Evolutionary conservation across 2,888 invertebrate species (phyloP).

Genomic region (Mellilla xanthometata): DNA sequence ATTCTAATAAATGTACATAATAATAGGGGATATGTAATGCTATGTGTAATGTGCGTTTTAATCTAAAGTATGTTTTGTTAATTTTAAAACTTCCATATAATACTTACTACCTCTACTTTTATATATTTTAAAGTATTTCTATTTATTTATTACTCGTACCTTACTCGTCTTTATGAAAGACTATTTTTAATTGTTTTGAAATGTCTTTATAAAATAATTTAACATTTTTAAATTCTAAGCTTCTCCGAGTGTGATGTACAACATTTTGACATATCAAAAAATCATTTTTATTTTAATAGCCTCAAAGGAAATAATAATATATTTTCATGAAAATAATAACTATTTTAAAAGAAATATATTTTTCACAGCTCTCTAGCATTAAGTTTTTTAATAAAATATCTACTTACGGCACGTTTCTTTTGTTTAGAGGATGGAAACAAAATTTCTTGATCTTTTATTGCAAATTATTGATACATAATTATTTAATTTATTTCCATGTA

Average conservation of each 20-base stretch:
- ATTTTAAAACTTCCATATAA: constrained; percentile 35
- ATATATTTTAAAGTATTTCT: constrained; percentile 20
- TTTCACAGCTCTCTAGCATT: constrained; percentile 42
- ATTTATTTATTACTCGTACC: not conserved
- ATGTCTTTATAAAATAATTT: too few relatives aligned
- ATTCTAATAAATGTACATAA: constrained; percentile 76
- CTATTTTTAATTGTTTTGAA: constrained; percentile 7
- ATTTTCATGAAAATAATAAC: constrained; percentile 53
- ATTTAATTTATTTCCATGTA: constrained; percentile 8
- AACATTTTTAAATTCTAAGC: constrained; percentile 19
- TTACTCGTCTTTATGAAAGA: constrained; percentile 15
- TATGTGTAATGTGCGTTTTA: constrained; percentile 49
- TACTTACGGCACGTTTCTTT: too few relatives aligned
- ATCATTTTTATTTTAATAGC: constrained; percentile 45
- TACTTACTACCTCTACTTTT: constrained; percentile 51
- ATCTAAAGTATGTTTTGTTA: constrained; percentile 18
- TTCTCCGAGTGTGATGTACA: constrained; percentile 57
- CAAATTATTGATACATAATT: constrained; percentile 9
- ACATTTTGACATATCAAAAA: constrained; percentile 70
- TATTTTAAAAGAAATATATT: constrained; percentile 43
- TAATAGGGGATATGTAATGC: constrained; percentile 53
- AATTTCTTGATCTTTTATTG: too few relatives aligned
- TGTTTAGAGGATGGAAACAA: too few relatives aligned
- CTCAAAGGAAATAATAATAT: constrained; percentile 63
- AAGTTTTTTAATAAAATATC: constrained; percentile 45